Conservation (phyloP, 2,888 invertebrate genomes). For the Sicus ferrugineus region DNA sequence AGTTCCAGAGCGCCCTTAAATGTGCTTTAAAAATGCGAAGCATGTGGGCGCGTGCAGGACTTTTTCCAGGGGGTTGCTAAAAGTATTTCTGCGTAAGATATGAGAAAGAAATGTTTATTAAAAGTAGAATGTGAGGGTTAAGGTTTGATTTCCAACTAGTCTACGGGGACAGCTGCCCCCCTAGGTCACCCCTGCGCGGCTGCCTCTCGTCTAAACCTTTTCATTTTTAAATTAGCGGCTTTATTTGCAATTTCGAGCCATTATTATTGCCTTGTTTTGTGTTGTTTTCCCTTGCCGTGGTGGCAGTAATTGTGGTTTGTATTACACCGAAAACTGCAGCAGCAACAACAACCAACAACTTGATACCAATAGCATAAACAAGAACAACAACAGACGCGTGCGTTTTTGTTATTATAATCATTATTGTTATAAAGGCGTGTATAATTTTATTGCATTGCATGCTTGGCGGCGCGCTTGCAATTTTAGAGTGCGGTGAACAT, state of each 20-base stretch:
- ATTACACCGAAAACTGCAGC: constrained; percentile 10
- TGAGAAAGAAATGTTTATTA: no score
- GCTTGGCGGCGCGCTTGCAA: constrained; percentile 56
- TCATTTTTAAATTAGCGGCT: constrained; percentile 57
- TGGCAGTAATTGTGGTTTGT: constrained; percentile 20
- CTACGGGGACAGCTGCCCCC: not conserved
- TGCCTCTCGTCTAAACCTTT: constrained; percentile 40
- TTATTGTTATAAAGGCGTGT: not conserved
- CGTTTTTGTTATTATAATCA: constrained; percentile 4
- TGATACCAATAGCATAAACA: not conserved
- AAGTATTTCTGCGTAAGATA: no score
- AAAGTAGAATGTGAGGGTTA: no score
- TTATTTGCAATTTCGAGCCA: constrained; percentile 51
- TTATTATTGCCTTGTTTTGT: constrained; percentile 24
- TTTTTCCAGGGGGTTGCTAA: no score
- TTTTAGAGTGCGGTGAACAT: constrained; percentile 54
- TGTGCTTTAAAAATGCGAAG: no score
- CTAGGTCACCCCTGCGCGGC: not conserved
- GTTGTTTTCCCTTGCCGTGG: not conserved
- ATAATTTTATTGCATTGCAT: constrained; percentile 45
- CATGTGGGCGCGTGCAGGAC: no score
- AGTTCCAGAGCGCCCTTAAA: no score
- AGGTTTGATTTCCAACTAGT: constrained; percentile 13
- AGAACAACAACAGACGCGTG: not conserved
- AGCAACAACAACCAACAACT: constrained; percentile 9